Percentiles rank a stretch among this genome's conserved stretches.
These are phyloP conservation scores for Tenualosa ilisha DNA, from an alignment of 2,797 vertebrate species.

Conservation along the genomic window DNA sequence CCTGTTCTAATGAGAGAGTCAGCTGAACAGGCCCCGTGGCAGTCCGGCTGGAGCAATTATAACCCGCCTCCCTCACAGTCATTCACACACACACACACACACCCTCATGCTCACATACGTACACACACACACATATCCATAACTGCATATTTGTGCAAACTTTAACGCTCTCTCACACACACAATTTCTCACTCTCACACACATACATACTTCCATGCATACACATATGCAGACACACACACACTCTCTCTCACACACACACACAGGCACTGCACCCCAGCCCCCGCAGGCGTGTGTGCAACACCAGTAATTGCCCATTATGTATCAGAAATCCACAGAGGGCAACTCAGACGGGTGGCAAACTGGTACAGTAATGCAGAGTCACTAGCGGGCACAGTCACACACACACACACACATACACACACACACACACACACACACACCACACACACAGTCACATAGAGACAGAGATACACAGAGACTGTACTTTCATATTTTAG, in stretches of 20 bases:
- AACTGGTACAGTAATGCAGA: too few relatives aligned
- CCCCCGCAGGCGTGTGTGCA: too few relatives aligned
- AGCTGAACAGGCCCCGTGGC: neutral
- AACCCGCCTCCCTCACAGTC: neutral
- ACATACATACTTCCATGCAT: neutral
- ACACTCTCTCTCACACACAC: constrained; percentile 58
- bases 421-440: too few relatives aligned
- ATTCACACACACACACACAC: neutral
- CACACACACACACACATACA: too few relatives aligned
- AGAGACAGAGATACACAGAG: too few relatives aligned
- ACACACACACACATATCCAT: neutral
- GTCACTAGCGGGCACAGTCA: too few relatives aligned
- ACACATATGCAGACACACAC: neutral
- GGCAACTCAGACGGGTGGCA: neutral
- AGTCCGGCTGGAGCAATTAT: neutral
- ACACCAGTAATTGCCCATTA: constrained; percentile 56
- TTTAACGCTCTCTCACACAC: neutral
- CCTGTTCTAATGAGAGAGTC: neutral
- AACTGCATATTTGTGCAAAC: neutral
- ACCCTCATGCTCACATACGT: neutral
- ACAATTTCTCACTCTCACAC: too few relatives aligned
- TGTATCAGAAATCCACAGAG: constrained; percentile 31
- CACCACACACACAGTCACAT: neutral
- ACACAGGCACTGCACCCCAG: constrained; percentile 22
- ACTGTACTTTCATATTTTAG: too few relatives aligned